Base-by-base conservation (phyloP, 2,797 vertebrate genomes). In the Danio albolineatus region DNA sequence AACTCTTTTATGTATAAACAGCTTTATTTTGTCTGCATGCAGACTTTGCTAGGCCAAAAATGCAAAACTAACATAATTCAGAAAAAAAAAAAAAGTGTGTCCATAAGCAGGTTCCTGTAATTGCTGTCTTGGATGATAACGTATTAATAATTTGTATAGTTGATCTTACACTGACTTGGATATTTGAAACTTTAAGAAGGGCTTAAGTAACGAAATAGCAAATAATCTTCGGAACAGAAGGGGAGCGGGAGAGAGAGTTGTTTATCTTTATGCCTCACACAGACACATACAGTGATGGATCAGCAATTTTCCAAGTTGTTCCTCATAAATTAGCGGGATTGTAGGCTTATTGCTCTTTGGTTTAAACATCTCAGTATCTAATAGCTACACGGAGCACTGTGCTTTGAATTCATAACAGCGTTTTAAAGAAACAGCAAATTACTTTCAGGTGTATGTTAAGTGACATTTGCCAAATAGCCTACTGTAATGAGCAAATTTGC, bases 41-140 rank as follows among this genome's bases (percentile, higher is more conserved):
- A 72, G 16, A 36, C n/a, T 43, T 48, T 57, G 44, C 60, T 76
- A 41, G 19, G n/a, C 59, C 10, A 28, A 14, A 79, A 77, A 82
- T 82, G 60, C 38, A 59, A 80, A 77, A 64, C 56, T 73, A 77
- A 64, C 49, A 49, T 19, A 62, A 76, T 84, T 76, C 71, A 79
- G 39, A 46, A 28, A 69, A 73, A 13, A 69, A 73, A 13, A 64
- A 48, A 73, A 82, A 79, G 28, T 80, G 21, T 80, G 28, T 76
- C 16, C 49, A 77, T 71, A 79, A 46, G 36, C 62, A 43, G 41
- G 65, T 43, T 73, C 36, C 19, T 56, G 9, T n/a, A 69, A 82
- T 70, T 85, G 65, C 56, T 73, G 49, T 43, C 48, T 28, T 12
- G 38, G 13, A 10, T 54, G 39, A 66, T 46, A 56, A 46, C 0